Conservation (phyloP, 2,888 invertebrate species). For the Monochamus alternatus region DNA sequence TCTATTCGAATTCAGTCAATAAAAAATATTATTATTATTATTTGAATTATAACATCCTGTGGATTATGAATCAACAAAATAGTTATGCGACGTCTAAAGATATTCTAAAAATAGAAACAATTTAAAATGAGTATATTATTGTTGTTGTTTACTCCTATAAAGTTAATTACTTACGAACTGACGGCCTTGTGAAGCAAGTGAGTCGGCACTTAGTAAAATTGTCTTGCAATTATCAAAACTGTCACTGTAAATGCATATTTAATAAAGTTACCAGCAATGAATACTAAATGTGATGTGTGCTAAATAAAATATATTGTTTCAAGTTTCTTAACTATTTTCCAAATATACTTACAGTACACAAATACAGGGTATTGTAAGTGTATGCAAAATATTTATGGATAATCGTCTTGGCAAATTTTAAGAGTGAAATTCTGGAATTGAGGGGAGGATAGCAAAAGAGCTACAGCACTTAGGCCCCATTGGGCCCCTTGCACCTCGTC, state of each 20-base stretch:
- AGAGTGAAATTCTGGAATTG: too few relatives aligned
- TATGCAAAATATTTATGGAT: too few relatives aligned
- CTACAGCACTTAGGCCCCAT: too few relatives aligned
- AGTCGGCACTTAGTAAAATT: conserved; percentile 28
- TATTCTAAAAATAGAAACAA: conserved; percentile 22
- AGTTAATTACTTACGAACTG: conserved; percentile 21
- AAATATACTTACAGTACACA: not conserved
- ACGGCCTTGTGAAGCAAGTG: conserved; percentile 16
- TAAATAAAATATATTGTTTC: not conserved
- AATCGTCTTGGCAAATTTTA: too few relatives aligned
- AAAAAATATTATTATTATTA: too few relatives aligned
- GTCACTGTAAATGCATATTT: conserved; percentile 10
- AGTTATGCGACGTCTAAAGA: not conserved
- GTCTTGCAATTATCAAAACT: conserved; percentile 23
- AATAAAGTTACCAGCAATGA: conserved; percentile 1
- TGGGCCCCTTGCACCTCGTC: too few relatives aligned
- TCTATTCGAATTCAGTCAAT: too few relatives aligned
- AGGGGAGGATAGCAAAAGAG: too few relatives aligned
- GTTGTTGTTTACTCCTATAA: conserved; percentile 31
- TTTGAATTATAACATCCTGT: too few relatives aligned
- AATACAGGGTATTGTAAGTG: too few relatives aligned
- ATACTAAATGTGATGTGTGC: not conserved
- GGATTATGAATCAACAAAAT: not conserved
- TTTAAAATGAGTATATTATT: conserved; percentile 27
- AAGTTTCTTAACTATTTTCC: not conserved